These are phyloP conservation scores for Halictus quadricinctus DNA, from an alignment of 2,888 invertebrate genomes.

Conservation along the genomic window DNA sequence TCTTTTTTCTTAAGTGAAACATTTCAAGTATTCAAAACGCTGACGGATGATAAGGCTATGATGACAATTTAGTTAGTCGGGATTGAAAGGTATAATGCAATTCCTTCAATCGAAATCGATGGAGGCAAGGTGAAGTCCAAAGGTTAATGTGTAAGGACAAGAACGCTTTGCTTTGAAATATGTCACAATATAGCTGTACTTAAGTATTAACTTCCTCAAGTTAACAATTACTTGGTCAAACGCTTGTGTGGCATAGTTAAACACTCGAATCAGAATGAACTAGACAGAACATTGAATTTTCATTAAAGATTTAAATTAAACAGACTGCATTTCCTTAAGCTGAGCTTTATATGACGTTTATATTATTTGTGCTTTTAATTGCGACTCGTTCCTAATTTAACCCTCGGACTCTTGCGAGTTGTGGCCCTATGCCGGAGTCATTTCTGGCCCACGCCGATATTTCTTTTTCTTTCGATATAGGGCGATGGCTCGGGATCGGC, in stretches of 20 bases:
- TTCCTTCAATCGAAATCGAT: neutral
- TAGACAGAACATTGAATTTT: neutral
- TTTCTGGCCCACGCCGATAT: too few relatives aligned
- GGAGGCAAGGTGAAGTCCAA: neutral
- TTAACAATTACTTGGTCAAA: neutral
- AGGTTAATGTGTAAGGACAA: slow-evolving; percentile 9
- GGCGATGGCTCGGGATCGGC: too few relatives aligned
- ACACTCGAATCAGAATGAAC: too few relatives aligned
- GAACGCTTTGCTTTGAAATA: neutral
- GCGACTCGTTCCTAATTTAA: too few relatives aligned
- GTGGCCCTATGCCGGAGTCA: too few relatives aligned
- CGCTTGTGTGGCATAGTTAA: too few relatives aligned
- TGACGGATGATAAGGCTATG: neutral
- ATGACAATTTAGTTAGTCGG: neutral
- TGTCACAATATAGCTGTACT: neutral
- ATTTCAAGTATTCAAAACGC: neutral
- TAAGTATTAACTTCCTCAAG: neutral
- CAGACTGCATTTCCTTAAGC: too few relatives aligned
- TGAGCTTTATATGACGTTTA: too few relatives aligned
- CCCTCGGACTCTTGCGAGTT: too few relatives aligned
- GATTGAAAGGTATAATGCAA: neutral
- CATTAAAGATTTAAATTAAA: neutral
- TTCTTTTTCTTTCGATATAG: too few relatives aligned
- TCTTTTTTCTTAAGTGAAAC: neutral
- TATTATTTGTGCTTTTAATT: too few relatives aligned